A percentile compares a stretch with the other conserved stretches of the same genome.
phyloP scores from a whole-genome alignment of 1,140 invertebrate genomes.

The Metaphire vulgaris region DNA sequence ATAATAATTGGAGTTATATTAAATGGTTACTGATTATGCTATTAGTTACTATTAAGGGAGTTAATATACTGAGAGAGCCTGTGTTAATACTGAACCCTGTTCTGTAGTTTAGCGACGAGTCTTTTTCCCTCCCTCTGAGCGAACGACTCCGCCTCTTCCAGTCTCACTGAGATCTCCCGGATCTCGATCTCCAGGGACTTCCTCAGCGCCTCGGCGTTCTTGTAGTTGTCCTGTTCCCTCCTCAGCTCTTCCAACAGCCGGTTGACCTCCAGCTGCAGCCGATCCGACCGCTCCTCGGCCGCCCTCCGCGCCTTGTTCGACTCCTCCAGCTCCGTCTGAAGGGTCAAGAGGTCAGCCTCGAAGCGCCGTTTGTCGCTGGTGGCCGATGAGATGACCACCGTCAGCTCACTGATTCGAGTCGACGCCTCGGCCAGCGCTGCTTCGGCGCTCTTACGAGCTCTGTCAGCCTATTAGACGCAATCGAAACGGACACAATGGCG shows the following conservation, averaged over 20 bases:
- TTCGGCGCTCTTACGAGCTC: slow-evolving; percentile 50
- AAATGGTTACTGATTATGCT: neutral
- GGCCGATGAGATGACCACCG: slow-evolving; percentile 42
- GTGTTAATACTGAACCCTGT: slow-evolving; percentile 43
- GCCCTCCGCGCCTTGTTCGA: slow-evolving; percentile 64
- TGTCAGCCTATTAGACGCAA: slow-evolving; percentile 48
- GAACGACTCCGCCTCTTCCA: slow-evolving; percentile 52
- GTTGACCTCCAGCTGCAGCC: slow-evolving; percentile 39
- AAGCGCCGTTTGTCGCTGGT: slow-evolving; percentile 50
- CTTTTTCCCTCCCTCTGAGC: slow-evolving; percentile 51
- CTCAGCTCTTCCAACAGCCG: slow-evolving; percentile 49
- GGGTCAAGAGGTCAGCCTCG: slow-evolving; percentile 47
- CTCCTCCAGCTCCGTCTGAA: slow-evolving; percentile 85
- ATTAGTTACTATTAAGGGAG: too few relatives aligned
- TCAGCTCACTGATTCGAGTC: slow-evolving; percentile 44
- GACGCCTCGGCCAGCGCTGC: slow-evolving; percentile 43
- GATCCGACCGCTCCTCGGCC: slow-evolving; percentile 49
- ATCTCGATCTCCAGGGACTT: slow-evolving; percentile 53
- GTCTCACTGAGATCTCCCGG: slow-evolving; percentile 49
- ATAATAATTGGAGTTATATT: neutral
- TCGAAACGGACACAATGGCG: too few relatives aligned
- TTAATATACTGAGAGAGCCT: too few relatives aligned
- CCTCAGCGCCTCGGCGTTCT: slow-evolving; percentile 50
- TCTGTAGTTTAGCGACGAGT: slow-evolving; percentile 50
- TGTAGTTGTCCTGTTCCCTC: slow-evolving; percentile 53